These are phyloP conservation scores for Falco rusticolus DNA, from an alignment of 2,797 vertebrate species.

Conservation along the genomic window DNA sequence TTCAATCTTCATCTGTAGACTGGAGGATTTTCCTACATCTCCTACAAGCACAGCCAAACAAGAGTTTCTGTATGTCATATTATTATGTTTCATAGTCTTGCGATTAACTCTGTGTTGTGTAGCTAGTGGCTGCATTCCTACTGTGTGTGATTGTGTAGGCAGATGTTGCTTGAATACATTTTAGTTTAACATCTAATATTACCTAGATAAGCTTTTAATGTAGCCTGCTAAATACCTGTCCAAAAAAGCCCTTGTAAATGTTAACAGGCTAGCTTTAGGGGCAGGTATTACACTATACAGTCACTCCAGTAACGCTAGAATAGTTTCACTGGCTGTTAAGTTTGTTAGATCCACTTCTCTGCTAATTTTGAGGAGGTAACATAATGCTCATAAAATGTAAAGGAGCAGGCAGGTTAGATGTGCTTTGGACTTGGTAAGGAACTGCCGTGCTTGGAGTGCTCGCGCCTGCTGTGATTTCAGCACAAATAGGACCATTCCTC, in stretches of 20 bases:
- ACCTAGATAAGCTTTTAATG: neutral
- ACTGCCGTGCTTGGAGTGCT: neutral
- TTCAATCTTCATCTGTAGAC: conserved; percentile 86
- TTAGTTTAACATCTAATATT: neutral
- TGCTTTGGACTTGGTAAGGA: neutral
- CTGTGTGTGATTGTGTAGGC: conserved; percentile 61
- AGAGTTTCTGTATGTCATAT: conserved; percentile 98
- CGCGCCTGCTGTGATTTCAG: neutral
- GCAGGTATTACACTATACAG: neutral
- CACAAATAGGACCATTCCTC: neutral
- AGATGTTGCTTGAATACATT: conserved; percentile 16
- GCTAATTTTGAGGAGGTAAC: neutral
- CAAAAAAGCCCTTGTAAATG: neutral
- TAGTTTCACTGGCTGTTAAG: neutral
- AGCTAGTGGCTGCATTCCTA: conserved; percentile 60
- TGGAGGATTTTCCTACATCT: conserved; percentile 99
- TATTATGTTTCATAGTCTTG: conserved; percentile 72
- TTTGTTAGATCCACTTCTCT: neutral
- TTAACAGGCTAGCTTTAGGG: neutral
- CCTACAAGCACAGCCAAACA: conserved; percentile 99
- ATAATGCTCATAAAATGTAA: neutral
- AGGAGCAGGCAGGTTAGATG: neutral
- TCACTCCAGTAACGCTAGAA: neutral
- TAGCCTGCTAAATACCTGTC: neutral
- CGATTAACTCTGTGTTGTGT: conserved; percentile 65